Percentiles rank a stretch among this genome's conserved stretches.
These are phyloP conservation scores for Coendou prehensilis DNA, from an alignment of 2,797 vertebrate species.

Conservation along the genomic window DNA sequence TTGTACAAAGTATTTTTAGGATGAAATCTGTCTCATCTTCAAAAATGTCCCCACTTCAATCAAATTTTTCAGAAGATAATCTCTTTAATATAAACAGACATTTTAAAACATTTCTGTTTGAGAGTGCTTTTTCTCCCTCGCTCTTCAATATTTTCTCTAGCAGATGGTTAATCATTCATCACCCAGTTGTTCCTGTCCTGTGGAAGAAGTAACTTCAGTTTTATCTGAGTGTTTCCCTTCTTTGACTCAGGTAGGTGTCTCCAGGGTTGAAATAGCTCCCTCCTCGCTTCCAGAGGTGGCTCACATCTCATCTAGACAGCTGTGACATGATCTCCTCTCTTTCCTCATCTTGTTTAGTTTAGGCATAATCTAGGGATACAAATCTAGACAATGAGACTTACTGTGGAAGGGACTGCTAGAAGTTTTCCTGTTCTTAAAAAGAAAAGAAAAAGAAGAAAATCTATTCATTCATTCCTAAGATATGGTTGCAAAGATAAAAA, in stretches of 20 bases:
- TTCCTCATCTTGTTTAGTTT: not conserved
- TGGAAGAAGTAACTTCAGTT: not conserved
- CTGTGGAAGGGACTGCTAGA: not conserved
- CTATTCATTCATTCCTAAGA: not conserved
- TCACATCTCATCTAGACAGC: not conserved
- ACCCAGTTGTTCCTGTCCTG: not conserved
- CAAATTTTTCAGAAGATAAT: slow-evolving; percentile 42
- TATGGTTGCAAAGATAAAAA: not conserved
- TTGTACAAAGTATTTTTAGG: slow-evolving; percentile 1
- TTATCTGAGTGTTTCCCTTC: not conserved
- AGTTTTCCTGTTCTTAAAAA: not conserved
- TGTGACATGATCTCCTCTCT: not conserved
- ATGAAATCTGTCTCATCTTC: slow-evolving; percentile 44
- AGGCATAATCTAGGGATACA: not conserved
- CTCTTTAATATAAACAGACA: slow-evolving; percentile 16
- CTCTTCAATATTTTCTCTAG: not conserved
- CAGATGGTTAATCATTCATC: not conserved
- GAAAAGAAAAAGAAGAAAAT: slow-evolving; percentile 19
- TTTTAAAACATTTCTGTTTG: slow-evolving; percentile 1
- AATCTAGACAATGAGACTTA: not conserved
- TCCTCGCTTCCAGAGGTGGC: accelerated
- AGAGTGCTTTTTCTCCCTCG: not conserved
- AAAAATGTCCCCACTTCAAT: not conserved
- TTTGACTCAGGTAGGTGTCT: not conserved
- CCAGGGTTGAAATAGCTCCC: not conserved